phyloP scores from a whole-genome alignment of 2,797 vertebrate genomes.

The Clarias fuscus region DNA sequence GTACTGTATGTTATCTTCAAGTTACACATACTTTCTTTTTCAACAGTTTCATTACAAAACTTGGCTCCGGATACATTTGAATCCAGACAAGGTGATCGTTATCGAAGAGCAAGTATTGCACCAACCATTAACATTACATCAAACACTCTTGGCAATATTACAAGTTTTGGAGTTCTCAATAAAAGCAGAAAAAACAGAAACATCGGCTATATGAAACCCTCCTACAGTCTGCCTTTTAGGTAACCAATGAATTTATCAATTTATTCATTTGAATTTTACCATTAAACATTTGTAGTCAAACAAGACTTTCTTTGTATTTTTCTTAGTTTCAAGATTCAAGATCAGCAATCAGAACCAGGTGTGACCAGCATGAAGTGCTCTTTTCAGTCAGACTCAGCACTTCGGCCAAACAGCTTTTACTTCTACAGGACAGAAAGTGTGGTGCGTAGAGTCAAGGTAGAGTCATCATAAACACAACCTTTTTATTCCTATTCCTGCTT shows the following conservation, averaged over 20 bases:
- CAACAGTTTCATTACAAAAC: slow-evolving; percentile 23
- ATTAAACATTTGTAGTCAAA: neutral
- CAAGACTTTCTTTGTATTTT: neutral
- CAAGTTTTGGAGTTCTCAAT: slow-evolving; percentile 39
- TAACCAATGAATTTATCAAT: slow-evolving; percentile 45
- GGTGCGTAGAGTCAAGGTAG: too few species aligned
- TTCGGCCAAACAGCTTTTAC: slow-evolving; percentile 71
- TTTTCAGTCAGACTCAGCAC: slow-evolving; percentile 75
- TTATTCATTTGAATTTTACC: too few species aligned
- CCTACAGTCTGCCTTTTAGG: slow-evolving; percentile 75
- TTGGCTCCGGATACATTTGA: slow-evolving; percentile 31
- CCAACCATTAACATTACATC: neutral
- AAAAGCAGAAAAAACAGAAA: slow-evolving; percentile 20
- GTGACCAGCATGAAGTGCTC: slow-evolving; percentile 59
- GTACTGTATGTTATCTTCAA: too few species aligned
- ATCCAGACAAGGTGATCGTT: neutral
- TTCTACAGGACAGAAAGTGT: slow-evolving; percentile 54
- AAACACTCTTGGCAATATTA: neutral
- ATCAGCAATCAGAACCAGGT: slow-evolving; percentile 51
- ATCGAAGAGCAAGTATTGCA: slow-evolving; percentile 13
- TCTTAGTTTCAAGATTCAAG: slow-evolving; percentile 70
- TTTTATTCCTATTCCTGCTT: too few species aligned
- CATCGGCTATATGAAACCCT: slow-evolving; percentile 63
- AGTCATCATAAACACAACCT: too few species aligned
- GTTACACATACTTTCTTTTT: neutral